Base-by-base conservation (phyloP, 64 coral and sea anemone genomes). In the Hydrozoanthus tunicans region DNA sequence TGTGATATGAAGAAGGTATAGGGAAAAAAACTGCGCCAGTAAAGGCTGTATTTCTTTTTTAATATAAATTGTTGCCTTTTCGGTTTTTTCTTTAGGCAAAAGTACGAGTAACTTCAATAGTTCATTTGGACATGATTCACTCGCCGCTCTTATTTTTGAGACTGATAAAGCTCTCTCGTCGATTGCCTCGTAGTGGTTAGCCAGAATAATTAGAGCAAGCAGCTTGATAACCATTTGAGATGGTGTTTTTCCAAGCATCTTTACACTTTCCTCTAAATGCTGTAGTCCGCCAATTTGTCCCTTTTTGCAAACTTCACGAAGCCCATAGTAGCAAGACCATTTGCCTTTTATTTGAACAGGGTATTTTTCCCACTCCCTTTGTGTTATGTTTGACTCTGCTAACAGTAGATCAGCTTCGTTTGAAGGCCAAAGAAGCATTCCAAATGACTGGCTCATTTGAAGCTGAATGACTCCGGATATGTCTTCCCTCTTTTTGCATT, bases 121-220 rank as follows among this genome's bases (percentile, higher is more conserved):
- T 17, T 78, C 14, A 13, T 56, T 58, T 78, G 52, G n/a, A n/a
- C 13, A 14, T 17, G 10, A 56, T 6, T 6, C 1, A 17, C 17
- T 17, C 5, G 76, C 76, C 6, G 12, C 56, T 54, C 3, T 17
- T 57, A 58, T 52, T 15, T 11, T 14, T 78, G 53, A 4, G 20
- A 0, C 76, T 78, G 53, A 51, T 17, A 13, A 13, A 53, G 3
- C 5, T 8, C 5, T 56, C 5, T 78, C 11, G 53, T 78, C 8
- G 76, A 12, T 78, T 78, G 51, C 76, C 53, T 78, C 53, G 76
- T 78, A 78, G 14, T 78, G 17, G 52, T 56, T 54, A 54, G 52
- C 76, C 17, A 78, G 51, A 78, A 78, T 17, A 55, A 6, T 56
- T 51, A 56, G n/a, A 78, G 76, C 76, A 58, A 78, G 51, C n/a